These are phyloP conservation scores for Erpetoichthys calabaricus DNA, from an alignment of 2,797 vertebrate genomes.

Conservation along the genomic window DNA sequence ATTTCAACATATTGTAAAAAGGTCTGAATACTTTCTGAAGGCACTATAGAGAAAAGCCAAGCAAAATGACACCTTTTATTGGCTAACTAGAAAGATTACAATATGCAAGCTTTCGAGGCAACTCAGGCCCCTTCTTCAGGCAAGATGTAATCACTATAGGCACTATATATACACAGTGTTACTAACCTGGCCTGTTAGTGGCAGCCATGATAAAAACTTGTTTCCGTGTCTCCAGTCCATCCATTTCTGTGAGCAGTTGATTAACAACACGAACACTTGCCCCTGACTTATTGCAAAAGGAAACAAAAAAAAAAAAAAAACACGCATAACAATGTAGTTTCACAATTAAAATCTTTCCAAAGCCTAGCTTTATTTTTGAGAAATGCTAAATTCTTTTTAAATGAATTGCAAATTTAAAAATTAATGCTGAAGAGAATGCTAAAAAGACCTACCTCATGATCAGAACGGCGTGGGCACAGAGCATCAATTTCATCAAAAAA, in stretches of 20 bases:
- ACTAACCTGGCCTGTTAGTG: constrained; percentile 83
- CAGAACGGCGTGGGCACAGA: constrained; percentile 83
- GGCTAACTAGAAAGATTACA: too few relatives aligned
- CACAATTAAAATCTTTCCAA: not conserved
- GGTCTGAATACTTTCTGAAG: too few relatives aligned
- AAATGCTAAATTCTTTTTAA: too few relatives aligned
- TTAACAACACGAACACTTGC: constrained; percentile 84
- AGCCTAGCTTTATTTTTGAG: too few relatives aligned
- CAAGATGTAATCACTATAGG: too few relatives aligned
- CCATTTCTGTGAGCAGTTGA: constrained; percentile 95
- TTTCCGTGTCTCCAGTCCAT: constrained; percentile 71
- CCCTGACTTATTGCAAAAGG: constrained; percentile 53
- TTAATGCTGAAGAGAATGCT: too few relatives aligned
- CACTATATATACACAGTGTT: not conserved
- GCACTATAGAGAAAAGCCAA: too few relatives aligned
- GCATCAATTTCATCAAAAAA: constrained; percentile 96
- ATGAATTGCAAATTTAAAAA: too few relatives aligned
- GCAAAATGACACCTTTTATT: too few relatives aligned
- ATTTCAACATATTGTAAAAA: too few relatives aligned
- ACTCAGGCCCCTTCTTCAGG: too few relatives aligned
- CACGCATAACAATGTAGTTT: not conserved
- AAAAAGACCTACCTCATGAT: constrained; percentile 58
- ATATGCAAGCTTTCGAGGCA: too few relatives aligned
- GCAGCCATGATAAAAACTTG: constrained; percentile 96
- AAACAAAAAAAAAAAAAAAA: constrained; percentile 5